These are phyloP conservation scores for Corynorhinus townsendii DNA, from an alignment of 2,113 vertebrate genomes.

Conservation along the genomic window DNA sequence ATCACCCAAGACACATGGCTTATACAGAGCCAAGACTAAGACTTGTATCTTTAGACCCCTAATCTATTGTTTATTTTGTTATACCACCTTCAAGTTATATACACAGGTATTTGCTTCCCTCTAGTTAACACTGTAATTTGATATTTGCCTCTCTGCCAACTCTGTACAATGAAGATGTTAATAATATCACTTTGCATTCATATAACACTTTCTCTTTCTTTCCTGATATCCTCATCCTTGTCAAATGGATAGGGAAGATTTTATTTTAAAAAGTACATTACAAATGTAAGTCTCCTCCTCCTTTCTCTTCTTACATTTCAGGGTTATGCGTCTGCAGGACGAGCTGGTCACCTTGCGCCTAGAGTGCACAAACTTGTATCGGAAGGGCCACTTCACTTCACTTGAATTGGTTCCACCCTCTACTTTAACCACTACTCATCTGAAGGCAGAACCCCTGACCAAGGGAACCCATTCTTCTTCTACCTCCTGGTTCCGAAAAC, in stretches of 20 bases:
- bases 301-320: constrained; percentile 56
- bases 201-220: constrained; percentile 34
- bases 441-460: constrained; percentile 78
- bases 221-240: not conserved
- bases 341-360: constrained; percentile 93
- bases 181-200: constrained; percentile 33
- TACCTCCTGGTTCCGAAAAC: constrained; percentile 90
- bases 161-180: constrained; percentile 14
- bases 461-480: constrained; percentile 85
- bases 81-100: not conserved
- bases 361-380: constrained; percentile 94
- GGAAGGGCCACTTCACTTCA: constrained; percentile 91
- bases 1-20: not conserved
- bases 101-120: not conserved
- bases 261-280: constrained; percentile 6
- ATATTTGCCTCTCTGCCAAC: not conserved
- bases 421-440: constrained; percentile 74
- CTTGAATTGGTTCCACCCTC: constrained; percentile 80
- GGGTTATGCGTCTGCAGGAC: constrained; percentile 92
- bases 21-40: not conserved
- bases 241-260: constrained; percentile 25
- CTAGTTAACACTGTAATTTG: constrained; percentile 36
- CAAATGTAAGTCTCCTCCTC: not conserved
- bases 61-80: not conserved
- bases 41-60: not conserved